These are phyloP conservation scores for Xiphorhynchus erythropygius DNA, from an alignment of 2,797 vertebrate species.

Conservation along the genomic window DNA sequence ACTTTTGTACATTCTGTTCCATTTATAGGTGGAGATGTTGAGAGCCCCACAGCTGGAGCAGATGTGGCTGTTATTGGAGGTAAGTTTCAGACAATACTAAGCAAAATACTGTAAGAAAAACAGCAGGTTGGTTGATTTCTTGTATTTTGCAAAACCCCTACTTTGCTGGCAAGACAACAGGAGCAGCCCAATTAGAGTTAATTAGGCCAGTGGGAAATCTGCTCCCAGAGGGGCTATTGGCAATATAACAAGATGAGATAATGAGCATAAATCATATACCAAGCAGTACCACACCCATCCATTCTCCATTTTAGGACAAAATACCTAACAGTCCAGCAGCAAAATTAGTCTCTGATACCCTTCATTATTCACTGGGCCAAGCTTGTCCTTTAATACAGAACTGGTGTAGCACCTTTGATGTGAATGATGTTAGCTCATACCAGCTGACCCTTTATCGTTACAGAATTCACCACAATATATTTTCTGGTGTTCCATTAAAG, in stretches of 20 bases:
- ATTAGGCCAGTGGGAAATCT: slow-evolving; percentile 55
- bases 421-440: background rate
- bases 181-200: slow-evolving; percentile 19
- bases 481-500: slow-evolving; percentile 28
- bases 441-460: background rate
- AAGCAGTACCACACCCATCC: background rate
- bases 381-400: background rate
- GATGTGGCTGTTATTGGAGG: slow-evolving; percentile 73
- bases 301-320: background rate
- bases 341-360: background rate
- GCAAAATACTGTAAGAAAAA: slow-evolving; percentile 1
- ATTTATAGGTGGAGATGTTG: slow-evolving; percentile 57
- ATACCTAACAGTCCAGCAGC: background rate
- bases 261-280: background rate
- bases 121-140: background rate
- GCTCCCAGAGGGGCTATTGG: slow-evolving; percentile 25
- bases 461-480: background rate
- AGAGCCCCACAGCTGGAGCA: slow-evolving; percentile 43
- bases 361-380: background rate
- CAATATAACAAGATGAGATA: slow-evolving; percentile 16
- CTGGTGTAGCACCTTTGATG: background rate
- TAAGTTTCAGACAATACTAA: background rate
- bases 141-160: background rate
- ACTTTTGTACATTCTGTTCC: slow-evolving; percentile 39
- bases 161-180: slow-evolving; percentile 41